Conservation (phyloP, 2,888 invertebrate genomes). For the Ganaspis brasiliensis region DNA sequence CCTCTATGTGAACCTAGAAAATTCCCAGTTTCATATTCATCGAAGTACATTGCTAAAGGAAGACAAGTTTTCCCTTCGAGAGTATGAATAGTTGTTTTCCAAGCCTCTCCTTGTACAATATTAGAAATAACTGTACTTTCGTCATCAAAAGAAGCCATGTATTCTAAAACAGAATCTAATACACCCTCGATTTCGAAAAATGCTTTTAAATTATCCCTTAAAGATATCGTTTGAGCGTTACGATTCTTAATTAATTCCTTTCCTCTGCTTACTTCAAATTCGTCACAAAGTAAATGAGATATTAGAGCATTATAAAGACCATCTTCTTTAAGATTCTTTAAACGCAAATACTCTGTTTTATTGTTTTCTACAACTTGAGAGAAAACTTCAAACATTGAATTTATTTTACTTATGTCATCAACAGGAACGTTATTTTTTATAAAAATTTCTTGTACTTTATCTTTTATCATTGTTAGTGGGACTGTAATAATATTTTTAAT, state of each 20-base stretch:
- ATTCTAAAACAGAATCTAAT: background rate
- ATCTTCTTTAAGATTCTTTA: slow-evolving; percentile 4
- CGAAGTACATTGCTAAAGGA: background rate
- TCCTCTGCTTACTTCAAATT: background rate
- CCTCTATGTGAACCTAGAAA: background rate
- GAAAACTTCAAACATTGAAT: background rate
- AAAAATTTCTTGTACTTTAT: slow-evolving; percentile 13
- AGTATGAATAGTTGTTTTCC: slow-evolving; percentile 1
- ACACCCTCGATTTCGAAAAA: slow-evolving; percentile 7
- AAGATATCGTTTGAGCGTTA: background rate
- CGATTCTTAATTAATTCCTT: background rate
- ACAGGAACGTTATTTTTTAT: background rate
- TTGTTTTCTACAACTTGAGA: background rate
- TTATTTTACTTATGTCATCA: background rate
- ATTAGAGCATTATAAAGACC: background rate
- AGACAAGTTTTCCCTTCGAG: background rate
- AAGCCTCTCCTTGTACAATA: background rate
- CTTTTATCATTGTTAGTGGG: background rate
- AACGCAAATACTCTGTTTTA: slow-evolving; percentile 1
- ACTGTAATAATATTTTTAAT: background rate
- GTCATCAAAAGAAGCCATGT: background rate
- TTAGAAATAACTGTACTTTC: background rate
- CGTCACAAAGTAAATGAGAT: background rate
- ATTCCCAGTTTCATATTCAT: slow-evolving; percentile 6
- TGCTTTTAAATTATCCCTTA: background rate